Percentiles rank a stretch among this genome's conserved stretches.
These are phyloP conservation scores for Leptobrachium leishanense DNA, from an alignment of 2,113 vertebrate genomes.

Conservation along the genomic window DNA sequence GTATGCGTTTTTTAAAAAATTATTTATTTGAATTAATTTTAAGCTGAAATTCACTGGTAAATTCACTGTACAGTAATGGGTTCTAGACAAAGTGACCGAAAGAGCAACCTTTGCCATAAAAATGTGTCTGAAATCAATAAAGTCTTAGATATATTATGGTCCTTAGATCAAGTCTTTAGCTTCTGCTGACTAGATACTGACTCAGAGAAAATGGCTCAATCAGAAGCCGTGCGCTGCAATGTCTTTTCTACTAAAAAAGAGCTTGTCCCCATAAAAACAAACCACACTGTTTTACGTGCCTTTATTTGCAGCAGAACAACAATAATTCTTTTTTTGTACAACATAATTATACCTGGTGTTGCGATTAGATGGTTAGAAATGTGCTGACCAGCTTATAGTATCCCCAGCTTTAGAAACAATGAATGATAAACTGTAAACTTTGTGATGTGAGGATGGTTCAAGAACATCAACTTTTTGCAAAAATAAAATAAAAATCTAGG, in stretches of 20 bases:
- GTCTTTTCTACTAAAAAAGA: background rate
- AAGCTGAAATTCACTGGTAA: background rate
- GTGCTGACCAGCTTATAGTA: background rate
- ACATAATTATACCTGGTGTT: background rate
- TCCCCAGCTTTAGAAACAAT: background rate
- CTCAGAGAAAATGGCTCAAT: conserved; percentile 6
- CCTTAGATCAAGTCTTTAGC: conserved; percentile 9
- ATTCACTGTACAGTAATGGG: background rate
- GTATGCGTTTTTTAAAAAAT: conserved; percentile 8
- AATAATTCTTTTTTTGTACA: background rate
- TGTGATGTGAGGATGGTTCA: background rate
- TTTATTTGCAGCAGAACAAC: background rate
- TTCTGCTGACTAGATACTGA: conserved; percentile 1
- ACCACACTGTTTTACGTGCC: background rate
- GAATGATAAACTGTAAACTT: background rate
- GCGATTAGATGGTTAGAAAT: background rate
- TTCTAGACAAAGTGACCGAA: background rate
- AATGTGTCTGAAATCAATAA: conserved; percentile 14
- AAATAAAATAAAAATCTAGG: too few species aligned
- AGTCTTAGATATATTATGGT: background rate
- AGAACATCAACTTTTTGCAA: background rate
- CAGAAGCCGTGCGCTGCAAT: background rate
- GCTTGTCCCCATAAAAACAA: background rate
- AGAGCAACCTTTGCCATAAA: conserved; percentile 9
- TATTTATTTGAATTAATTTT: background rate